Base-by-base conservation (phyloP, 2,113 vertebrate genomes). In the Suricata suricatta region DNA sequence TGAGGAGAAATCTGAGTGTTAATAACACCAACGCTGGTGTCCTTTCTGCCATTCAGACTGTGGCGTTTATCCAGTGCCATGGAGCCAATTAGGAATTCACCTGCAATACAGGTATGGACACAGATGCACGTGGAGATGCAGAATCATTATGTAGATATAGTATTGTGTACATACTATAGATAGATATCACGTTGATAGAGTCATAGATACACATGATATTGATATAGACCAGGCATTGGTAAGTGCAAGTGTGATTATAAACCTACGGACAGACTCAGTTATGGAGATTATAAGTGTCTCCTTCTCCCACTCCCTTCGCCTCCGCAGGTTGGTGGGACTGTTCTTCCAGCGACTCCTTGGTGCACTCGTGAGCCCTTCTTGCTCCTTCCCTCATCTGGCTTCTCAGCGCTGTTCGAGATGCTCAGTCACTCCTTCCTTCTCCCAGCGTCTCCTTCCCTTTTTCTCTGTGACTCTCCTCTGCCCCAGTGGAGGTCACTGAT, bases 221-320 rank as follows among this genome's bases (percentile, higher is more conserved):
- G 8, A 2, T 5, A 27, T 0, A 27, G 31, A 31, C 54, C 31
- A 41, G 13, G n/a, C 69, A 21, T 8, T 10, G 19, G 19, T 0
- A 50, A 33, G 1, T 0, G 0, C 0, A 8, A 38, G 33, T 4
- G 0, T 9, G 14, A 41, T 11, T 10, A 9, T 0, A 25, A 27
- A 19, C 6, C 4, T 5, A 29, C 69, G 63, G n/a, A 0, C 1
- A 83, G 93, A n/a, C 54, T 15, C 54, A 57, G 7, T 57, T 27
- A 17, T 2, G 15, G 15, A 64, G 38, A 25, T 4, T 13, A 5
- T 0, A 6, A 21, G 12, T 3, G 27, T 7, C n/a, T 64, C 21
- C 3, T 4, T 17, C 2, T 19, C 5, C 0, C n/a, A 12, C 19
- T n/a, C 23, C 6, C 29, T 33, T 33, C 12, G 0, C 21, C 29